Base-by-base conservation (phyloP, 2,113 vertebrate genomes). In the Melierax canorus region DNA sequence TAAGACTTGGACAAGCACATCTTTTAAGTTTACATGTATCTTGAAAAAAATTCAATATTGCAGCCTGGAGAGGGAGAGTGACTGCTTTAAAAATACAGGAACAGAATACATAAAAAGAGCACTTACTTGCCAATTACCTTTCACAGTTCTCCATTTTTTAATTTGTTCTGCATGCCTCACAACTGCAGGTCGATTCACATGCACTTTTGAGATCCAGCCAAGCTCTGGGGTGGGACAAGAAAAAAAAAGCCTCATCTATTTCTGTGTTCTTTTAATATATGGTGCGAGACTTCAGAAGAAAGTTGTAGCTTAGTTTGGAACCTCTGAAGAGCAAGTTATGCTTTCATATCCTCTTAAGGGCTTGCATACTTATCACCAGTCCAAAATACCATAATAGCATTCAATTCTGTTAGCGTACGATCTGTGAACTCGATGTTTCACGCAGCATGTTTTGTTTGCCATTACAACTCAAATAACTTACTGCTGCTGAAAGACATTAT, bases 51-150 rank as follows among this genome's bases (percentile, higher is more conserved):
- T 97, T 96, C 97, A 97, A 97, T 98, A 98, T 71, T 72, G 72
- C 86, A 94, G 95, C 90, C 92, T 91, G 82, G 78, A 95, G 95
- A 96, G 76, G 86, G 86, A 95, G 69, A 97, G 67, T 71, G 75
- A 58, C 36, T 94, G 79, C 58, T 82, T 81, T 78, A 91, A 90
- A 96, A 95, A 58, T 18, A 83, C 87, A 74, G 74, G 67, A 59
- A 66, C 23, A 66, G 95, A 97, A 96, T 89, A 86, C 93, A 94
- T 76, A 90, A 86, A 75, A 84, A 87, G 90, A 64, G 80, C 63
- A 88, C 97, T 96, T 97, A 99, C 99, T 98, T 99, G 99, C 99
- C 99, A 99, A 95, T 99, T 98, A 80, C 99, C 99, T 95, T 98
- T 99, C 62, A 99, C 94, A 4, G 98, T 97, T 86, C 98, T 99